These are phyloP conservation scores for Pollimyrus isidori DNA, from an alignment of 2,113 vertebrate species.

Conservation along the genomic window DNA sequence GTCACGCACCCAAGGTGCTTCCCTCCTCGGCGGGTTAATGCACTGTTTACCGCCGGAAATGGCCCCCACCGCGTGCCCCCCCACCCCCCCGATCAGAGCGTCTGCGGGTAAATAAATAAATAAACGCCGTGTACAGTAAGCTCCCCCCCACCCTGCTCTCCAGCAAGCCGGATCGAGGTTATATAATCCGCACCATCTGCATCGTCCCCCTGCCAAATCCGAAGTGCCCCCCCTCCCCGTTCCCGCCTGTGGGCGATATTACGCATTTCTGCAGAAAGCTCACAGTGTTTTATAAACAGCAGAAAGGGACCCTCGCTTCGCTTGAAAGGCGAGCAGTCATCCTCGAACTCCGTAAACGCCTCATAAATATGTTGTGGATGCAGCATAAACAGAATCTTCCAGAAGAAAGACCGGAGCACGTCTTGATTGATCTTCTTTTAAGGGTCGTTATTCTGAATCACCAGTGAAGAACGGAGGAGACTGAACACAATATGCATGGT, in stretches of 20 bases:
- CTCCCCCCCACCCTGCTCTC: neutral
- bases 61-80: neutral
- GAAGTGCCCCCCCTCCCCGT: neutral
- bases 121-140: neutral
- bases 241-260: constrained; percentile 3
- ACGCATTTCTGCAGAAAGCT: neutral
- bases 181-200: constrained; percentile 17
- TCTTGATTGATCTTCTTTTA: neutral
- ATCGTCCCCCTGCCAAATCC: constrained; percentile 4
- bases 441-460: neutral
- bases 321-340: neutral
- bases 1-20: neutral
- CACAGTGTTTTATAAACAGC: constrained; percentile 11
- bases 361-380: neutral
- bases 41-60: neutral
- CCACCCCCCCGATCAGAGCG: neutral
- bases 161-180: neutral
- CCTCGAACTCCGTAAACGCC: neutral
- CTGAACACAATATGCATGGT: neutral
- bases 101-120: neutral
- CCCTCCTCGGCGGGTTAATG: neutral
- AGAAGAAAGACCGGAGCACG: neutral
- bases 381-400: neutral
- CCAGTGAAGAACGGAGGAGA: neutral
- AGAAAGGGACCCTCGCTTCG: neutral